A percentile compares a stretch with the other conserved stretches of the same genome.
These are phyloP conservation scores for Loriculus beryllinus DNA, from an alignment of 2,797 vertebrate genomes.

Conservation along the genomic window DNA sequence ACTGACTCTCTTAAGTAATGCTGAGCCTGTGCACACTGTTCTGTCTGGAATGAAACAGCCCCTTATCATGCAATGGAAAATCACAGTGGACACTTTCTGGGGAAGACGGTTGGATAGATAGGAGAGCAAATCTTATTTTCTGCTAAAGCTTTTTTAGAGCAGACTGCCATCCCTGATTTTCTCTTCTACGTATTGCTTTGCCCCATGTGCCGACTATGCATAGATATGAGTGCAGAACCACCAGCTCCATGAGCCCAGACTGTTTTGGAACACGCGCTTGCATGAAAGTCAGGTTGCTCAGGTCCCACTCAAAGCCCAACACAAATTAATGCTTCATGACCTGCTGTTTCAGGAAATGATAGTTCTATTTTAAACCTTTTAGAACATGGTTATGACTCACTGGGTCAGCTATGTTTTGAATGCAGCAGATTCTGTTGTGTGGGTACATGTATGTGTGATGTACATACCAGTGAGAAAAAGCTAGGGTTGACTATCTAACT, in stretches of 20 bases:
- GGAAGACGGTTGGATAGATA: background rate
- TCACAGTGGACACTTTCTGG: background rate
- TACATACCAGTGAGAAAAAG: background rate
- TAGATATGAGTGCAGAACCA: background rate
- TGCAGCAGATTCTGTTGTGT: background rate
- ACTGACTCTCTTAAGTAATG: background rate
- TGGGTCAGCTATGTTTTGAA: slow-evolving; percentile 1
- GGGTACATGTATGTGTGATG: background rate
- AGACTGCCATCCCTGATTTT: background rate
- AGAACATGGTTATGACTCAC: background rate
- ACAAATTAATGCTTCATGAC: background rate
- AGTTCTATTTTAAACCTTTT: background rate
- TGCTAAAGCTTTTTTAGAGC: background rate
- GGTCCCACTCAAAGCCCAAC: background rate
- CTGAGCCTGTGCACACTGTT: background rate
- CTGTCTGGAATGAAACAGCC: background rate
- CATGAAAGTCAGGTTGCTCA: background rate
- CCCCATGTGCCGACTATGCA: background rate
- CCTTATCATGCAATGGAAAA: background rate
- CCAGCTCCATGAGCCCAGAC: background rate
- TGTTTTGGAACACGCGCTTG: background rate
- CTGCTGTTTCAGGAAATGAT: background rate
- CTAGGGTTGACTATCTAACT: background rate
- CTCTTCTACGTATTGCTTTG: background rate
- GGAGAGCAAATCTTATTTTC: background rate